Conservation (phyloP, 2,113 vertebrate species). For the Cromileptes altivelis region DNA sequence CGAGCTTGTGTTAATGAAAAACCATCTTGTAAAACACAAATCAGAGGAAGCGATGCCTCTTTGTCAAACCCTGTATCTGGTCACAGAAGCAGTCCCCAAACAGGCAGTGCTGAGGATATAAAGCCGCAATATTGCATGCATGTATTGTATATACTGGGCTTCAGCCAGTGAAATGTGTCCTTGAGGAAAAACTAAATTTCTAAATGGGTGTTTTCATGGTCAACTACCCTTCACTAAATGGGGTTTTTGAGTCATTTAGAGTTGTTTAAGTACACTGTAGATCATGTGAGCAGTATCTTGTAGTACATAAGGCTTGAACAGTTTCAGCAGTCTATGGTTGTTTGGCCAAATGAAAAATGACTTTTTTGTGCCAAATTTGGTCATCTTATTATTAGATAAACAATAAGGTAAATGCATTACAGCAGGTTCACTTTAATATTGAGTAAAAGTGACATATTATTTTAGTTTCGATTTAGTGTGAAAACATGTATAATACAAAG, state of each 20-base stretch:
- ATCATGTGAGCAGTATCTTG: conserved; percentile 8
- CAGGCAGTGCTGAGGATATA: not conserved
- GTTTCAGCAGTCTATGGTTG: not conserved
- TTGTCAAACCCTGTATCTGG: not conserved
- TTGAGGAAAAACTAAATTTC: conserved; percentile 18
- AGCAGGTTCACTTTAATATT: not conserved
- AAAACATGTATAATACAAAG: not conserved
- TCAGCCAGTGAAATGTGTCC: conserved; percentile 5
- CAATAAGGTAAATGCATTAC: not conserved
- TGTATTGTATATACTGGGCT: not conserved
- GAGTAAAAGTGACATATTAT: not conserved
- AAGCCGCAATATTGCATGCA: not conserved
- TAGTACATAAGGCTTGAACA: not conserved
- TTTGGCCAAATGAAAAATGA: not conserved
- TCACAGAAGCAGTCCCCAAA: not conserved
- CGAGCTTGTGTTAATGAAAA: not conserved
- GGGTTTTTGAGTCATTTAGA: conserved; percentile 27
- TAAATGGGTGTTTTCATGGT: conserved; percentile 18
- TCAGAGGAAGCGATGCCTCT: not conserved
- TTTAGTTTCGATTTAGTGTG: not conserved
- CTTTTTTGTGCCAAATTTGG: not conserved
- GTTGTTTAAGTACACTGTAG: too few species aligned
- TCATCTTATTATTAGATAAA: not conserved
- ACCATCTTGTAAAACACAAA: not conserved
- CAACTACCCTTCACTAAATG: conserved; percentile 22